A percentile compares a stretch with the other conserved stretches of the same genome.
phyloP scores from a whole-genome alignment of 2,888 invertebrate genomes.

The Lysandra coridon region DNA sequence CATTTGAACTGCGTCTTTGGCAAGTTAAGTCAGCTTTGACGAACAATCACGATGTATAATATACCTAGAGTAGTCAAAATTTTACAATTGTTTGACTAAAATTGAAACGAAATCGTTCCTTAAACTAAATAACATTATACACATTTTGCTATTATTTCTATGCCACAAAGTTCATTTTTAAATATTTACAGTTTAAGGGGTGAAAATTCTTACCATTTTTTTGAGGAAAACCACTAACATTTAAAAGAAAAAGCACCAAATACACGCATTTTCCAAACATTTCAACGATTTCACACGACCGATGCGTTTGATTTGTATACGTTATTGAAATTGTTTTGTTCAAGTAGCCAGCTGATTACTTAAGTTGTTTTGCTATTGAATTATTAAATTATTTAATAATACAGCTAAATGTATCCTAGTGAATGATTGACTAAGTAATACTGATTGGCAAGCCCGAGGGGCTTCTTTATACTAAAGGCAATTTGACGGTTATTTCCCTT shows the following conservation, averaged over 20 bases:
- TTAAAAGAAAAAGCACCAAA: not conserved
- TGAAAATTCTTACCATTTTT: not conserved
- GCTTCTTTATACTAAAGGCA: not conserved
- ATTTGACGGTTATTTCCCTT: constrained; percentile 10
- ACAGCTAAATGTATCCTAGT: not conserved
- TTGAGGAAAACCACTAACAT: not conserved
- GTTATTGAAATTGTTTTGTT: not conserved
- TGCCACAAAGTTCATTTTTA: not conserved
- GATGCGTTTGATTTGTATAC: not conserved
- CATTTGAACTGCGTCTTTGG: not conserved
- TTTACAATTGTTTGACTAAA: too few relatives aligned
- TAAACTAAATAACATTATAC: too few relatives aligned
- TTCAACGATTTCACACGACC: not conserved
- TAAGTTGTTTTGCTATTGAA: not conserved
- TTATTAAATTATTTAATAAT: not conserved
- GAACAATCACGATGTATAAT: too few relatives aligned
- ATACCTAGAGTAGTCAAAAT: too few relatives aligned
- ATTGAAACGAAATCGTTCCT: too few relatives aligned
- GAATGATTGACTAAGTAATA: not conserved
- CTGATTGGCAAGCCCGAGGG: not conserved
- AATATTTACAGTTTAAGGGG: too few relatives aligned
- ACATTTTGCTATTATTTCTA: not conserved
- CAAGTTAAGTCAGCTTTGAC: too few relatives aligned
- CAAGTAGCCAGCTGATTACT: not conserved
- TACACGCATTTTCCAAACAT: not conserved